These are phyloP conservation scores for Drosophila longiperda DNA, from an alignment of 2,888 invertebrate species.

Conservation along the genomic window DNA sequence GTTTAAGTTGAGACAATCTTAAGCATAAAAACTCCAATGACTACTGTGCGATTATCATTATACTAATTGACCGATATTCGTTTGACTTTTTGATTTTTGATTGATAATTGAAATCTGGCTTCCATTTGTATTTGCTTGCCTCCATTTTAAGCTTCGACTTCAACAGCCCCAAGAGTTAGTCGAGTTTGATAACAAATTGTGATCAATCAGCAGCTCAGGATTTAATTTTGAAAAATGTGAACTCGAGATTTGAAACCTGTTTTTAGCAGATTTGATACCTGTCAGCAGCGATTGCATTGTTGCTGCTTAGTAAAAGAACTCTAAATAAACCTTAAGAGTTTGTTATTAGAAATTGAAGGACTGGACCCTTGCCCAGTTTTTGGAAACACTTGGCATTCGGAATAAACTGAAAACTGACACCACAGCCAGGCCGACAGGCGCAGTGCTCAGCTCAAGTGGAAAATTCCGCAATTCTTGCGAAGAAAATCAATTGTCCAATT, in stretches of 20 bases:
- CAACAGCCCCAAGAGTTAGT: constrained; percentile 32
- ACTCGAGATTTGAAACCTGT: not conserved
- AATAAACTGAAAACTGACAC: constrained; percentile 74
- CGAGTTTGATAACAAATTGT: constrained; percentile 40
- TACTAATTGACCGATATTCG: constrained; percentile 45
- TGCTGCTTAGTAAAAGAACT: not conserved
- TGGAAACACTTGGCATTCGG: constrained; percentile 15
- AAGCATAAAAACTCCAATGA: constrained; percentile 75
- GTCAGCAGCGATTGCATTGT: not conserved
- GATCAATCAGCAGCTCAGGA: constrained; percentile 2
- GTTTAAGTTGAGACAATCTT: constrained; percentile 66
- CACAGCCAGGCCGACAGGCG: constrained; percentile 10
- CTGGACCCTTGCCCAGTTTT: constrained; percentile 18
- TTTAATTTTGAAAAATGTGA: not conserved
- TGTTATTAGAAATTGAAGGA: not conserved
- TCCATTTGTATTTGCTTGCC: constrained; percentile 65
- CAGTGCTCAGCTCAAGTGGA: constrained; percentile 68
- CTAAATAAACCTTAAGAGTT: not conserved
- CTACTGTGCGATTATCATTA: constrained; percentile 62
- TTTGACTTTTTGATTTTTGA: constrained; percentile 49
- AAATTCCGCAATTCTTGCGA: constrained; percentile 76
- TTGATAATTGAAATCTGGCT: constrained; percentile 60
- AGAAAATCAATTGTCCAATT: constrained; percentile 77
- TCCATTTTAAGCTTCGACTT: constrained; percentile 44
- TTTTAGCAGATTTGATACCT: not conserved